Conservation (phyloP, 37 sponge, comb jelly and placozoan species). For the Petrosia ficiformis region DNA sequence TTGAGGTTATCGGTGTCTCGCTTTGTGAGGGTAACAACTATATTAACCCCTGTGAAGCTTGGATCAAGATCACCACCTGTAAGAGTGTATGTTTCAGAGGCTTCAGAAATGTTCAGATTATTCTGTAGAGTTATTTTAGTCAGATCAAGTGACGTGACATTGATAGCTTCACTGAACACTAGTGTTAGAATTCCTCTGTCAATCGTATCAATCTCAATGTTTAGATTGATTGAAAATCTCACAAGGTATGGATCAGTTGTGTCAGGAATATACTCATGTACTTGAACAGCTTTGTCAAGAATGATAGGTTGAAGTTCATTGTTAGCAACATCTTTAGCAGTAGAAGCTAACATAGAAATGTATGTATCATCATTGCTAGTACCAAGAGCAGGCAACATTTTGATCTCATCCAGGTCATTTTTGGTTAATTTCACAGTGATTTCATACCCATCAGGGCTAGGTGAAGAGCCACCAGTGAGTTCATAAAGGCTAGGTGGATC, state of each 20-base stretch:
- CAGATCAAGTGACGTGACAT: conserved; percentile 69
- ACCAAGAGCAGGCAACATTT: conserved; percentile 73
- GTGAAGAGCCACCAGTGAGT: conserved; percentile 47
- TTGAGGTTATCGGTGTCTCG: conserved; percentile 78
- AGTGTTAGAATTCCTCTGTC: conserved; percentile 45
- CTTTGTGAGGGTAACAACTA: conserved; percentile 66
- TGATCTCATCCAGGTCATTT: conserved; percentile 72
- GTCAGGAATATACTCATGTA: conserved; percentile 58
- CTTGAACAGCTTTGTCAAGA: conserved; percentile 47
- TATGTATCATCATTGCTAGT: conserved; percentile 67
- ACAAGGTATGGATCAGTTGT: conserved; percentile 64
- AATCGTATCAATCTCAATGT: conserved; percentile 13
- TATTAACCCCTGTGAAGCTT: conserved; percentile 46
- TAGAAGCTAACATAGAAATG: conserved; percentile 60
- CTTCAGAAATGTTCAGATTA: conserved; percentile 5
- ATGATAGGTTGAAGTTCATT: conserved; percentile 58
- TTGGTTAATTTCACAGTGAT: conserved; percentile 52
- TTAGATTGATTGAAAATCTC: conserved; percentile 62
- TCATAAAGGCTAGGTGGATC: conserved; percentile 39
- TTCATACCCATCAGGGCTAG: conserved; percentile 60
- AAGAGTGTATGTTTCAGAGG: conserved; percentile 55
- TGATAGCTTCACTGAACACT: conserved; percentile 81
- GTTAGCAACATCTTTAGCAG: conserved; percentile 65
- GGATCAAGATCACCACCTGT: conserved; percentile 78
- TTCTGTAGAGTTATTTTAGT: conserved; percentile 73